A percentile compares a stretch with the other conserved stretches of the same genome.
phyloP scores from a whole-genome alignment of 2,888 invertebrate genomes.

The Aleiodes leptofemur region DNA sequence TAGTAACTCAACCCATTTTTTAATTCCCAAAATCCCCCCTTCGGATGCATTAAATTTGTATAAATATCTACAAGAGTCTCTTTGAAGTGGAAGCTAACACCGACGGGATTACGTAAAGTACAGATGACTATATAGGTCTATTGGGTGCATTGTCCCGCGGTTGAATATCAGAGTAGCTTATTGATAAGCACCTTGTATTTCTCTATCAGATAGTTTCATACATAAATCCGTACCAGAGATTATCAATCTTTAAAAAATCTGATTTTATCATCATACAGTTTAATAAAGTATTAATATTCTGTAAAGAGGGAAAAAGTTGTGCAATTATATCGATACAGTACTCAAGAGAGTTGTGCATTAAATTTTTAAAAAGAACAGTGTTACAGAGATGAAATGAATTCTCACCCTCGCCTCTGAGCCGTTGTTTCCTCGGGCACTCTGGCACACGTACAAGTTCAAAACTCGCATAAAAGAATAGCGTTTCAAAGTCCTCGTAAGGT shows the following conservation, averaged over 20 bases:
- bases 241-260: not conserved
- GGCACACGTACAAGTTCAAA: slow-evolving; percentile 82
- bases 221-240: slow-evolving; percentile 15
- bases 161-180: slow-evolving; percentile 43
- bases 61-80: slow-evolving; percentile 35
- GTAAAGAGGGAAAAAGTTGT: too few relatives aligned
- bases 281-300: too few relatives aligned
- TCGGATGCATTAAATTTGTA: slow-evolving; percentile 35
- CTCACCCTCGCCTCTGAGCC: slow-evolving; percentile 78
- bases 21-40: not conserved
- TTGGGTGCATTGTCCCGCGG: slow-evolving; percentile 31
- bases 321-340: too few relatives aligned
- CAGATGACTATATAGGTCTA: slow-evolving; percentile 26
- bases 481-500: slow-evolving; percentile 88
- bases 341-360: not conserved
- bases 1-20: slow-evolving; percentile 8
- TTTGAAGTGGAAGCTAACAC: slow-evolving; percentile 2
- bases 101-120: slow-evolving; percentile 30
- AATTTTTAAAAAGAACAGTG: not conserved
- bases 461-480: slow-evolving; percentile 85
- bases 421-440: slow-evolving; percentile 81
- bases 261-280: too few relatives aligned
- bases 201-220: slow-evolving; percentile 31
- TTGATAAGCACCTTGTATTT: slow-evolving; percentile 41
- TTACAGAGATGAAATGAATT: not conserved